These are phyloP conservation scores for Spermophilus dauricus DNA, from an alignment of 2,113 vertebrate species.

Conservation along the genomic window DNA sequence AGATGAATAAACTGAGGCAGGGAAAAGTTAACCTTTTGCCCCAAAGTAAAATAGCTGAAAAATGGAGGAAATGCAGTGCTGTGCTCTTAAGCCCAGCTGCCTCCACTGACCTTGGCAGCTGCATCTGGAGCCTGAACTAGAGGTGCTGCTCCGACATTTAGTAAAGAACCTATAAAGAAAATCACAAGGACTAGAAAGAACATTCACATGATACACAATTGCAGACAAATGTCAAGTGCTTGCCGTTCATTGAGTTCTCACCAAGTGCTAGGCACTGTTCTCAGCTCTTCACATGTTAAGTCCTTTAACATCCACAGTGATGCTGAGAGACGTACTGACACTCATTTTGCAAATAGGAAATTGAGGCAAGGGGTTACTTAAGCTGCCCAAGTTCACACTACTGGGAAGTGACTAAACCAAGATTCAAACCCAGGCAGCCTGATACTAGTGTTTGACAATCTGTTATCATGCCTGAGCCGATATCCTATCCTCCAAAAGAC, in stretches of 20 bases:
- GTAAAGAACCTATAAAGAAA: neutral
- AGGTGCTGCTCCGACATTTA: neutral
- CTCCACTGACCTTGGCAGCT: neutral
- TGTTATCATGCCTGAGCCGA: neutral
- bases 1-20: neutral
- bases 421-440: neutral
- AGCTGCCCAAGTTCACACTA: neutral
- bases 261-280: neutral
- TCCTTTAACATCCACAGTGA: neutral
- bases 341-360: neutral
- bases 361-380: neutral
- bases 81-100: too few relatives aligned
- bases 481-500: neutral
- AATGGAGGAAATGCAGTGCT: too few relatives aligned
- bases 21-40: neutral
- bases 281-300: neutral
- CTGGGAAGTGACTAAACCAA: neutral
- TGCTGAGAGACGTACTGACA: neutral
- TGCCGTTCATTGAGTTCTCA: neutral
- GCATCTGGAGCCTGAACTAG: accelerated
- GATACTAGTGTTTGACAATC: neutral
- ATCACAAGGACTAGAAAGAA: neutral
- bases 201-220: neutral
- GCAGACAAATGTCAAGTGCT: neutral
- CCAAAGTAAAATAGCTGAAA: neutral